A percentile compares a stretch with the other conserved stretches of the same genome.
phyloP scores from a whole-genome alignment of 2,888 invertebrate genomes.

The Diarsia rubi region DNA sequence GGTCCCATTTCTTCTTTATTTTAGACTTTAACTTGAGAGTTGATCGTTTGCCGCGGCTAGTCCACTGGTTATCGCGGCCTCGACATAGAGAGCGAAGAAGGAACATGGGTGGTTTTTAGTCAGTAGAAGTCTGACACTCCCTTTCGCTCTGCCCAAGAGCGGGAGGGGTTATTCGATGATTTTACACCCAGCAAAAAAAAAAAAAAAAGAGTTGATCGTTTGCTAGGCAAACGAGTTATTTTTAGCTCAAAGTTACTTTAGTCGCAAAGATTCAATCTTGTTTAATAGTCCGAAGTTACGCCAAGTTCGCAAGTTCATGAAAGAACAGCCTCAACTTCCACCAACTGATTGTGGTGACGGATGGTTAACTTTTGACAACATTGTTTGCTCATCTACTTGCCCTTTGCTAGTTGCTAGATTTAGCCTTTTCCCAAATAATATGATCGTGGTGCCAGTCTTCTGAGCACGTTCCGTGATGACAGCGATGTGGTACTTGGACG shows the following conservation, averaged over 20 bases:
- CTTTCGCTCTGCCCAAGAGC: too few relatives aligned
- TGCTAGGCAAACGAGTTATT: neutral
- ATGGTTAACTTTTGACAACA: conserved; percentile 1
- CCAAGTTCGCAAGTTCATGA: conserved; percentile 35
- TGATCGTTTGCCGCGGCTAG: conserved; percentile 5
- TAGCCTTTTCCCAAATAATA: conserved; percentile 6
- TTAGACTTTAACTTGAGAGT: neutral
- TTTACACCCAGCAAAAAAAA: too few relatives aligned
- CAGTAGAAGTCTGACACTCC: too few relatives aligned
- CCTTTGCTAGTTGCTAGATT: neutral
- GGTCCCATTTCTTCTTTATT: neutral
- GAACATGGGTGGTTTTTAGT: too few relatives aligned
- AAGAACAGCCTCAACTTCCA: neutral
- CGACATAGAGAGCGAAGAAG: too few relatives aligned
- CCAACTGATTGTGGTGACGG: conserved; percentile 20
- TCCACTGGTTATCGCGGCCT: too few relatives aligned
- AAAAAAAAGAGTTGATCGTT: conserved; percentile 10
- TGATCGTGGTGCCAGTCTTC: too few relatives aligned
- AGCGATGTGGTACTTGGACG: too few relatives aligned
- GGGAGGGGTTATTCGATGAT: too few relatives aligned
- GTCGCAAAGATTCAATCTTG: conserved; percentile 14
- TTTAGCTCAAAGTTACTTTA: conserved; percentile 8
- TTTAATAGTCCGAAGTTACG: conserved; percentile 4
- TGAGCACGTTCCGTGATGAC: too few relatives aligned
- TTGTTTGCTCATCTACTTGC: neutral